Base-by-base conservation (phyloP, 1,140 invertebrate genomes). In the Phenacoccus solenopsis region DNA sequence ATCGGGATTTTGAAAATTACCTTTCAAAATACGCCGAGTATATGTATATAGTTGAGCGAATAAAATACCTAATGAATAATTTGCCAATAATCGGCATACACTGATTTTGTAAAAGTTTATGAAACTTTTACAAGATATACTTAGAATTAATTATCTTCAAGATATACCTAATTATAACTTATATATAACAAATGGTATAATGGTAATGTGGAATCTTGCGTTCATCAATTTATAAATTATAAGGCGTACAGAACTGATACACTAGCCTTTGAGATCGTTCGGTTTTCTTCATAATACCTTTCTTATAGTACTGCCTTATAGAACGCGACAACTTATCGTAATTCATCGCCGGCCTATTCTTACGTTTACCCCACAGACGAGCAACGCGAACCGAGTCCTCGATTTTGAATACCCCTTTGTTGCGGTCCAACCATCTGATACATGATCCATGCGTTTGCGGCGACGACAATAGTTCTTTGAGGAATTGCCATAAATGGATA, bases 211-310 rank as follows among this genome's bases (percentile, higher is more conserved):
- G 13, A 25, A 10, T 21, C 35, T n/a, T 32, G 25, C 27, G 5
- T 67, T 25, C 22, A 32, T 27, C 64, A 57, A 25, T 74, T 85
- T 87, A 94, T 73, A 93, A 84, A 76, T 86, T 88, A 80, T 97
- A 98, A 5, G 93, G 93, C 79, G 94, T 90, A 79, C 95, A 98
- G 79, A 99, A 99, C 81, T 98, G 96, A 80, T 99, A 99, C 64
- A 99, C 97, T 72, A 99, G 85, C 77, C 97, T 86, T 81, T 99
- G 97, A 71, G 94, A 96, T 38, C 96, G 84, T 77, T 97, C 94
- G 1, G 97, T 98, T 80, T 99, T 99, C 83, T 97, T 97, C 93
- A 99, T 99, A 80, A 99, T 99, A 57, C 95, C 95, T 80, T 99
- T 99, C 80, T 98, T 98, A 85, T 99, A 99, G 82, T 99, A 99